Conservation (phyloP, 1,140 invertebrate genomes). For the Drosophila cardini region DNA sequence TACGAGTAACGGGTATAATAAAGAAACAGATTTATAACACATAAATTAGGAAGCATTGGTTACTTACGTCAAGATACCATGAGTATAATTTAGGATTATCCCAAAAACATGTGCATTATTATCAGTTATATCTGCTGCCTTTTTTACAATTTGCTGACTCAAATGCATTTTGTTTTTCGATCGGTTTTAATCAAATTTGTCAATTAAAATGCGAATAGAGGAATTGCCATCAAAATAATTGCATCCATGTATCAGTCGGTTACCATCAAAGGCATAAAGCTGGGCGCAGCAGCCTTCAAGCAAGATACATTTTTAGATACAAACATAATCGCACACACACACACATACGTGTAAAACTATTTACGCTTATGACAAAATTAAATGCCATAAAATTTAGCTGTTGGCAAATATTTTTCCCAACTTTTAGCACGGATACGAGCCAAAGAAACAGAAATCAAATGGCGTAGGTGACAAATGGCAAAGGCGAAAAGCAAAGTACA, state of each 20-base stretch:
- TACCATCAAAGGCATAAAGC: slow-evolving; percentile 65
- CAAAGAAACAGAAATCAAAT: slow-evolving; percentile 50
- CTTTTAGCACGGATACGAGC: slow-evolving; percentile 60
- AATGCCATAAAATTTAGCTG: slow-evolving; percentile 74
- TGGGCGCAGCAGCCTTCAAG: slow-evolving; percentile 64
- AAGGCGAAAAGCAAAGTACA: slow-evolving; percentile 34
- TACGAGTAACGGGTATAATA: no score
- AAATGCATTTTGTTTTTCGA: slow-evolving; percentile 4
- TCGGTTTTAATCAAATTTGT: slow-evolving; percentile 37
- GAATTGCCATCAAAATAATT: slow-evolving; percentile 72
- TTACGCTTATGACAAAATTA: slow-evolving; percentile 77
- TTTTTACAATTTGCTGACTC: slow-evolving; percentile 3
- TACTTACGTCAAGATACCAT: background rate
- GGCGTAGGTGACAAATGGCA: slow-evolving; percentile 71
- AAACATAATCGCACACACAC: slow-evolving; percentile 8
- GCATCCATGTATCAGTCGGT: slow-evolving; percentile 55
- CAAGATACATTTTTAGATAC: slow-evolving; percentile 49
- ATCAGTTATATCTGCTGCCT: background rate
- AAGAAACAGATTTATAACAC: no score
- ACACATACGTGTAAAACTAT: slow-evolving; percentile 55
- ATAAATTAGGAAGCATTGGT: no score
- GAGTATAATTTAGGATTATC: background rate
- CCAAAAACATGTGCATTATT: background rate
- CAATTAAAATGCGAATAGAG: slow-evolving; percentile 54
- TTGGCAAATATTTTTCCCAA: slow-evolving; percentile 73